phyloP scores from a whole-genome alignment of 2,888 invertebrate genomes.

The Agrotis puta region DNA sequence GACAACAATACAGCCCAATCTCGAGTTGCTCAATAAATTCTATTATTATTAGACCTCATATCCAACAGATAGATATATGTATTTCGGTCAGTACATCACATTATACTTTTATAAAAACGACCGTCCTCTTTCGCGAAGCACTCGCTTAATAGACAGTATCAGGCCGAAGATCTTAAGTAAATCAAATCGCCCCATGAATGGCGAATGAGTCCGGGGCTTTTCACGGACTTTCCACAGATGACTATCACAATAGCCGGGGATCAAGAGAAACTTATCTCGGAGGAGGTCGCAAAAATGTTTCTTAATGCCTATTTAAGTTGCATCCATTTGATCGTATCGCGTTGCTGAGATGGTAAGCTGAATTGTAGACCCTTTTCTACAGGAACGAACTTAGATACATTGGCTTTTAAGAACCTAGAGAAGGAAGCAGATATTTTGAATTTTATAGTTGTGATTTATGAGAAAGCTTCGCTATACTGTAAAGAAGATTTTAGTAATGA shows the following conservation, averaged over 20 bases:
- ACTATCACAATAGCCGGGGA: conserved; percentile 89
- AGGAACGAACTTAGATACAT: conserved; percentile 16
- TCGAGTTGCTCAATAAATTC: conserved; percentile 15
- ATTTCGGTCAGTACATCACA: conserved; percentile 65
- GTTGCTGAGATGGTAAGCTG: conserved; percentile 50
- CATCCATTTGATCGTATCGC: conserved; percentile 85
- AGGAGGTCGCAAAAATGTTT: conserved; percentile 87
- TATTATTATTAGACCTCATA: conserved; percentile 6
- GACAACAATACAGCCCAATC: conserved; percentile 18
- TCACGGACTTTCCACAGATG: conserved; percentile 87
- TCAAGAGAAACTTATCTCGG: conserved; percentile 87
- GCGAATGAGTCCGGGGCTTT: conserved; percentile 88
- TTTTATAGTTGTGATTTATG: conserved; percentile 14
- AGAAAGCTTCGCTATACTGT: conserved; percentile 11
- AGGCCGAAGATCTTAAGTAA: conserved; percentile 89
- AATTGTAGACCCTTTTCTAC: conserved; percentile 36
- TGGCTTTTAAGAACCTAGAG: conserved; percentile 2
- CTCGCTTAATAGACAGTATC: conserved; percentile 89
- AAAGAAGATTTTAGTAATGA: background rate
- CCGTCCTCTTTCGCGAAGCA: conserved; percentile 74
- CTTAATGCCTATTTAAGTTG: conserved; percentile 89
- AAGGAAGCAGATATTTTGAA: background rate
- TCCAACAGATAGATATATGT: conserved; percentile 9
- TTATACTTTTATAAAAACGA: conserved; percentile 82
- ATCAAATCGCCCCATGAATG: conserved; percentile 91